Conservation (phyloP, 2,888 invertebrate species). For the Polymixis lichenea region DNA sequence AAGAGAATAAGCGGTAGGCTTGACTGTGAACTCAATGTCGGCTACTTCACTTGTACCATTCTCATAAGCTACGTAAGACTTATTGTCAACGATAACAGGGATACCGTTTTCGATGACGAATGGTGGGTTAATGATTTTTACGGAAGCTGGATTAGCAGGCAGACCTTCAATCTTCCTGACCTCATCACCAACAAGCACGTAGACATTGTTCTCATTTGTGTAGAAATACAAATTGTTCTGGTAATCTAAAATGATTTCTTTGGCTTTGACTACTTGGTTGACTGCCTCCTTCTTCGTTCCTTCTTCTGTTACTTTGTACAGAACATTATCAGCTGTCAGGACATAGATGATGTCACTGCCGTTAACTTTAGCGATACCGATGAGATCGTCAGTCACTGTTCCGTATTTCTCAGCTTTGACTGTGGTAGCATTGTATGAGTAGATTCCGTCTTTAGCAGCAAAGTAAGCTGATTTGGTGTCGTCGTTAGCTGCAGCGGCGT, state of each 20-base stretch:
- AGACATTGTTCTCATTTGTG: slow-evolving; percentile 72
- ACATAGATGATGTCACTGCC: slow-evolving; percentile 76
- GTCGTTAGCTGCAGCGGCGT: slow-evolving; percentile 70
- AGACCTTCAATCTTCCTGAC: slow-evolving; percentile 76
- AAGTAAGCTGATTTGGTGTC: slow-evolving; percentile 72
- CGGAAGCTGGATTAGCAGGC: slow-evolving; percentile 69
- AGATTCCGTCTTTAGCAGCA: slow-evolving; percentile 77
- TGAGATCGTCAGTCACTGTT: slow-evolving; percentile 74
- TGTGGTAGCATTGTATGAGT: slow-evolving; percentile 68
- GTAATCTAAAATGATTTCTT: slow-evolving; percentile 78
- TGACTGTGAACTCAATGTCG: slow-evolving; percentile 68
- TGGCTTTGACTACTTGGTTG: slow-evolving; percentile 72
- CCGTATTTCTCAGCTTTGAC: slow-evolving; percentile 77
- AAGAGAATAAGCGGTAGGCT: slow-evolving; percentile 77
- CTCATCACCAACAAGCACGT: slow-evolving; percentile 69
- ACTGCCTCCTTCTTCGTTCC: slow-evolving; percentile 77
- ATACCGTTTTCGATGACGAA: slow-evolving; percentile 73
- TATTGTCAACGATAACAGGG: slow-evolving; percentile 72
- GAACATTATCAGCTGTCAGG: slow-evolving; percentile 74
- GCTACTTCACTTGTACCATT: slow-evolving; percentile 73
- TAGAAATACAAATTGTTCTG: slow-evolving; percentile 79
- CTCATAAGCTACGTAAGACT: slow-evolving; percentile 70
- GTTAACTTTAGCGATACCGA: slow-evolving; percentile 74
- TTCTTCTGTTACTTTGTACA: slow-evolving; percentile 79
- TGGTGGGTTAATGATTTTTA: slow-evolving; percentile 75